Percentiles rank a stretch among this genome's conserved stretches.
phyloP scores from a whole-genome alignment of 2,888 invertebrate genomes.

The Thera obeliscata region DNA sequence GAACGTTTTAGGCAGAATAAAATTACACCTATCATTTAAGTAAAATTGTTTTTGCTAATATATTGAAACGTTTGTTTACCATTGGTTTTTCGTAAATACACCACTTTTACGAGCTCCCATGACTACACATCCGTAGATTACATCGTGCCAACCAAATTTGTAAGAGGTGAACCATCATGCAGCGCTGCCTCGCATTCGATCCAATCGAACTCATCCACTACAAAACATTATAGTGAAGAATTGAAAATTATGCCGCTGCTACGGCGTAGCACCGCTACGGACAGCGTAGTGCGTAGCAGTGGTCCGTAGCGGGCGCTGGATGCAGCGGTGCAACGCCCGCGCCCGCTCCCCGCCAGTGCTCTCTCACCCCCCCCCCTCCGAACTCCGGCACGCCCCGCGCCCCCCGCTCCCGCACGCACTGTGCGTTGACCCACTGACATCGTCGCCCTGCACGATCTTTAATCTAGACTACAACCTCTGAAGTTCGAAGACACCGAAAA shows the following conservation, averaged over 20 bases:
- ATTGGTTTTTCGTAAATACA: conserved; percentile 43
- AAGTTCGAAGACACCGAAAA: conserved; percentile 47
- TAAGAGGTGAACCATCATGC: conserved; percentile 37
- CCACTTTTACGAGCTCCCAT: conserved; percentile 42
- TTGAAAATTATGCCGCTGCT: conserved; percentile 38
- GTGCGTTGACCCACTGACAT: conserved; percentile 83
- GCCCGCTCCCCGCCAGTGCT: conserved; percentile 42
- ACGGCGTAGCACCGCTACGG: conserved; percentile 60
- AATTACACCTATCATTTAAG: not conserved
- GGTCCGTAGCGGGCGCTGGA: conserved; percentile 62
- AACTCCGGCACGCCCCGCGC: conserved; percentile 37
- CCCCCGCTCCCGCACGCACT: conserved; percentile 64
- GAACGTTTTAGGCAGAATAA: not conserved
- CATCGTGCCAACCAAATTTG: conserved; percentile 33
- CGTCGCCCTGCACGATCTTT: conserved; percentile 80
- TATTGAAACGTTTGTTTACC: conserved; percentile 34
- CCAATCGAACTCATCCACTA: conserved; percentile 39
- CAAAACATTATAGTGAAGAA: conserved; percentile 24
- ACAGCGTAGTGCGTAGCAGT: conserved; percentile 60
- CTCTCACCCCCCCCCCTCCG: conserved; percentile 42
- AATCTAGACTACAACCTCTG: conserved; percentile 68
- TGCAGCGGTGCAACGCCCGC: conserved; percentile 79
- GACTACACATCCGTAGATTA: conserved; percentile 37
- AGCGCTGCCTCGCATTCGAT: conserved; percentile 24
- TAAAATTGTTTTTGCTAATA: not conserved